Percentiles rank a stretch among this genome's conserved stretches.
These are phyloP conservation scores for Sebastes melanostomus DNA, from an alignment of 2,797 vertebrate genomes.

Conservation along the genomic window DNA sequence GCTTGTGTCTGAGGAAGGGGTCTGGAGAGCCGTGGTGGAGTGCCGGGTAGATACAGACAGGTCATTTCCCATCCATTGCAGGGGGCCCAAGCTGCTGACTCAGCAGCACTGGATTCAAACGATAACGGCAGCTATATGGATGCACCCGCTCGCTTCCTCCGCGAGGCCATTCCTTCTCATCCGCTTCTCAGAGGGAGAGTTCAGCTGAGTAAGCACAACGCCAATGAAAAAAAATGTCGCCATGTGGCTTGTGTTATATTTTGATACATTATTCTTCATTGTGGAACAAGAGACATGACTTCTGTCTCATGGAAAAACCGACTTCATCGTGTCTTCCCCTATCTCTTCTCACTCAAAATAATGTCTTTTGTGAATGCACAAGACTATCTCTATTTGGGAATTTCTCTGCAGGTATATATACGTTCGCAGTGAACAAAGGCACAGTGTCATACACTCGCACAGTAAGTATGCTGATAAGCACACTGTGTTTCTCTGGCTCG, in stretches of 20 bases:
- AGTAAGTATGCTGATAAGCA: conserved; percentile 25
- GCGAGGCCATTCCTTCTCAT: conserved; percentile 65
- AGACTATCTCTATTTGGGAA: conserved; percentile 4
- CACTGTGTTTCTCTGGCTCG: conserved; percentile 8
- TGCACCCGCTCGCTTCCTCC: conserved; percentile 12
- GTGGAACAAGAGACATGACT: conserved; percentile 1
- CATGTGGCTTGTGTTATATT: conserved; percentile 28
- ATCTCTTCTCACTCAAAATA: not conserved
- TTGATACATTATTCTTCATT: conserved; percentile 29
- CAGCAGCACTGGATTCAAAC: conserved; percentile 47
- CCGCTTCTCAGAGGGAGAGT: conserved; percentile 66
- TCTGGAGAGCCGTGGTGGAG: conserved; percentile 13
- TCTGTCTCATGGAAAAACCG: not conserved
- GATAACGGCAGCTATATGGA: conserved; percentile 36
- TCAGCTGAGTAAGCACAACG: conserved; percentile 71
- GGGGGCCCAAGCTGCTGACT: conserved; percentile 26
- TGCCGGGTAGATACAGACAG: conserved; percentile 59
- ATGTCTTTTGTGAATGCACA: conserved; percentile 18
- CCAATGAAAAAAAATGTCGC: conserved; percentile 44
- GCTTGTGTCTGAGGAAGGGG: conserved; percentile 20
- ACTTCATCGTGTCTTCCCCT: not conserved
- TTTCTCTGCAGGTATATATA: conserved; percentile 17
- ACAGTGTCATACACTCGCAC: not conserved
- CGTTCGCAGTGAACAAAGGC: conserved; percentile 16
- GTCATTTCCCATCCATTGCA: conserved; percentile 67